A percentile compares a stretch with the other conserved stretches of the same genome.
Evolutionary conservation across 1,140 invertebrate species (phyloP).

Genomic region (Apis cerana): DNA sequence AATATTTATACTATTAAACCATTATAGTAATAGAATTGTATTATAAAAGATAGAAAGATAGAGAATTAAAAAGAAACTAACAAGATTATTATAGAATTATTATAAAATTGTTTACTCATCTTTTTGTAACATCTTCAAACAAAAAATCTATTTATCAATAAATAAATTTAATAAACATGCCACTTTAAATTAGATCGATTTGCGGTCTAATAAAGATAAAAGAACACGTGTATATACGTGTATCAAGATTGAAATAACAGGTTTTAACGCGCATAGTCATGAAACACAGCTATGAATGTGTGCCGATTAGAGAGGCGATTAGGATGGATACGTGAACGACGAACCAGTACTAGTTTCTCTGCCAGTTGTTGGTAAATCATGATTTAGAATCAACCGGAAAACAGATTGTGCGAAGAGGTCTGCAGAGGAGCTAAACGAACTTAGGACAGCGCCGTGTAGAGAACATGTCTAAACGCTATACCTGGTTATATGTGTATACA

Average conservation of each 20-base stretch:
- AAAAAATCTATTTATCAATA: not conserved
- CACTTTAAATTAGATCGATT: not conserved
- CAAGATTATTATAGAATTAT: too few relatives aligned
- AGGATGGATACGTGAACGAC: conserved; percentile 54
- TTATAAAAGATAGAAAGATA: too few relatives aligned
- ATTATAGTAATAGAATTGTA: not conserved
- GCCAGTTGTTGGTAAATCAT: conserved; percentile 78
- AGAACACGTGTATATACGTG: too few relatives aligned
- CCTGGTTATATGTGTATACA: conserved; percentile 42
- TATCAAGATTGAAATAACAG: not conserved
- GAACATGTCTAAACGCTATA: conserved; percentile 72
- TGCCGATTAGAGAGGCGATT: conserved; percentile 68
- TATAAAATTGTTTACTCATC: too few relatives aligned
- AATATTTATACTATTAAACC: not conserved
- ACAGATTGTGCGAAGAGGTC: conserved; percentile 72
- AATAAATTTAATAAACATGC: not conserved
- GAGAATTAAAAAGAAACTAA: too few relatives aligned
- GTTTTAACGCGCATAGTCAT: not conserved
- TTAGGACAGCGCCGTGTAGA: conserved; percentile 73
- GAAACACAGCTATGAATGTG: not conserved
- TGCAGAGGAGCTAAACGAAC: conserved; percentile 75
- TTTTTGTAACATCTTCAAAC: not conserved
- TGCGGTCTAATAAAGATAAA: not conserved
- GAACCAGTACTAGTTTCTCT: conserved; percentile 61
- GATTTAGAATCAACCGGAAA: conserved; percentile 77